Evolutionary conservation across 2,113 vertebrate genomes (phyloP).

Genomic region (Dascyllus trimaculatus): DNA sequence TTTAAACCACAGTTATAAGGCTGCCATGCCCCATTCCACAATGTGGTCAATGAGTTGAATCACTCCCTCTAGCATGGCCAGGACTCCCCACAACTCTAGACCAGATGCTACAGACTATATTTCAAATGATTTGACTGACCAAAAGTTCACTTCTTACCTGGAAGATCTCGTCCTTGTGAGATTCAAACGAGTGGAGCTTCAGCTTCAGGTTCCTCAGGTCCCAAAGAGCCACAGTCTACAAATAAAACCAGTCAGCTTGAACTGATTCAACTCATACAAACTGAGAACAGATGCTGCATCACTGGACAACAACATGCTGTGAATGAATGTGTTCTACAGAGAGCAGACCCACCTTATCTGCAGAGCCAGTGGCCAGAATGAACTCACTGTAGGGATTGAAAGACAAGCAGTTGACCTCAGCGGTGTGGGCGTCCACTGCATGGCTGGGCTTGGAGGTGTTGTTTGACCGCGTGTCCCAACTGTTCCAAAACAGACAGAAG

Average conservation of each 20-base stretch:
- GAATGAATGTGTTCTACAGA: background rate
- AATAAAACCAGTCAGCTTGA: slow-evolving; percentile 4
- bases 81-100: no score
- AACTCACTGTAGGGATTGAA: slow-evolving; percentile 99
- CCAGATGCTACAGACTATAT: no score
- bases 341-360: slow-evolving; percentile 90
- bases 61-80: no score
- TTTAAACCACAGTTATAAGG: no score
- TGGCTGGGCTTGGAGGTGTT: slow-evolving; percentile 99
- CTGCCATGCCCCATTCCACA: no score
- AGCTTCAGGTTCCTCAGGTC: slow-evolving; percentile 97
- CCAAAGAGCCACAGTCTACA: slow-evolving; percentile 97
- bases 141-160: slow-evolving; percentile 86
- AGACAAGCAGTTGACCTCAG: slow-evolving; percentile 97
- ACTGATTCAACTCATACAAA: background rate
- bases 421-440: slow-evolving; percentile 97
- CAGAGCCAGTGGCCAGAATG: slow-evolving; percentile 96
- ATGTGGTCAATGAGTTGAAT: no score
- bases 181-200: slow-evolving; percentile 98
- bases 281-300: background rate
- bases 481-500: slow-evolving; percentile 68
- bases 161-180: slow-evolving; percentile 99
- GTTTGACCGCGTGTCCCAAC: slow-evolving; percentile 98
- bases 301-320: background rate
- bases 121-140: background rate